Conservation (phyloP, 2,113 vertebrate genomes). For the Chlorocebus sabaeus region DNA sequence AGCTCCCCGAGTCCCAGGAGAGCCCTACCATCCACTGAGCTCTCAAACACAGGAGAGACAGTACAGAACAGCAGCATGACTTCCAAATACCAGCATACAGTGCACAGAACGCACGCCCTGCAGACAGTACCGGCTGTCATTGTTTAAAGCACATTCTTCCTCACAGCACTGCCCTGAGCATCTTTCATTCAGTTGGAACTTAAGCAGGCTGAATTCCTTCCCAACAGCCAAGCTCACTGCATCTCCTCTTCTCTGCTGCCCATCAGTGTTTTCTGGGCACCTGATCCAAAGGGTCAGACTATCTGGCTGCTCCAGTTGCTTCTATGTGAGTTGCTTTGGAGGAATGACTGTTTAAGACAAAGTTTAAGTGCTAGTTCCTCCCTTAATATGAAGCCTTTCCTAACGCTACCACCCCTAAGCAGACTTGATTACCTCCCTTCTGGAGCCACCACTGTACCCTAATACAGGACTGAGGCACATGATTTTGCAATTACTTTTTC, state of each 20-base stretch:
- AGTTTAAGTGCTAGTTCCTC: background rate
- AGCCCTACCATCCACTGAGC: background rate
- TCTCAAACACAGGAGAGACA: background rate
- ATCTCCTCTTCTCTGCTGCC: background rate
- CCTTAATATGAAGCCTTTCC: background rate
- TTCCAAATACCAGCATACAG: background rate
- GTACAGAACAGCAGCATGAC: background rate
- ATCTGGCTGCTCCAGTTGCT: background rate
- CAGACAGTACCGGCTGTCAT: background rate
- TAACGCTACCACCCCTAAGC: background rate
- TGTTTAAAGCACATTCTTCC: background rate
- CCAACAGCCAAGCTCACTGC: background rate
- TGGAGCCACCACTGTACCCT: background rate
- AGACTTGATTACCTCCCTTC: background rate
- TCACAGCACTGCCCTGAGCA: background rate
- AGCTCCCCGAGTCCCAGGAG: background rate
- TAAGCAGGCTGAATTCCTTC: background rate
- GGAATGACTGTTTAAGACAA: background rate
- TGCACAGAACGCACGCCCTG: rapidly evolving
- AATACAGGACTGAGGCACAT: background rate
- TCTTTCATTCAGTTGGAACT: background rate
- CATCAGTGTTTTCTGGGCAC: background rate
- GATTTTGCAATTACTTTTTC: background rate
- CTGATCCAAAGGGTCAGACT: background rate
- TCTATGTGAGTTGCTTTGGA: background rate